Base-by-base conservation (phyloP, 2,888 invertebrate genomes). In the Mesoligia furuncula region DNA sequence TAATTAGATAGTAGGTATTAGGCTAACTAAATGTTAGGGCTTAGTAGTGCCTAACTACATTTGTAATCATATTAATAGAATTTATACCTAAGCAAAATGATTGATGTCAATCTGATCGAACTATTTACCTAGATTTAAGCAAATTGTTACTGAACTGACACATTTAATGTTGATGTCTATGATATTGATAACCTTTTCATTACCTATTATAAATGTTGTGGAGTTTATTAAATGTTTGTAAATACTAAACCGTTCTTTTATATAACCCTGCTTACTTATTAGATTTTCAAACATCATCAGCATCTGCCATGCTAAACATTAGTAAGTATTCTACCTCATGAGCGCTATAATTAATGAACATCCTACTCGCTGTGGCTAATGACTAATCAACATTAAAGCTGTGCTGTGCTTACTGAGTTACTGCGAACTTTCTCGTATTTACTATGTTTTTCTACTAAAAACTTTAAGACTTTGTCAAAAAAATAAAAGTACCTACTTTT, bases 91-190 rank as follows among this genome's bases (percentile, higher is more conserved):
- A 48, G 24, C 13, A 36, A 54, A 68, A 20, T 31, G 15, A 68
- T 24, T 9, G 9, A 24, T 15, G 68, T 68, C 31, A 31, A 0
- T 70, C 73, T 27, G 20, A 39, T 48, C 3, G 5, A 42, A 42
- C 31, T 24, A 71, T 20, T 31, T 45, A 57, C 24, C 15, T 68
- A 17, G 7, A 42, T 24, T 36, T 79, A 67, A 67, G 62, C 54
- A 27, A 80, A 79, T 73, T 73, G 20, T 66, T n/a, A 79, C 20
- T n/a, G 0, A 11, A 61, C 45, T 64, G 65, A 5, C 31, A 81
- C 66, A 69, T 79, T 69, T 27, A 54, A 31, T 31, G 17, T 75
- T 48, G 45, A 76, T 54, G 51, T 62, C 31, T 57, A 48, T 7
- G 17, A 36, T 36, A 36, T 7, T 36, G 7, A 9, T 57, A 45